These are phyloP conservation scores for Archips crataeganus DNA, from an alignment of 2,888 invertebrate genomes.

Conservation along the genomic window DNA sequence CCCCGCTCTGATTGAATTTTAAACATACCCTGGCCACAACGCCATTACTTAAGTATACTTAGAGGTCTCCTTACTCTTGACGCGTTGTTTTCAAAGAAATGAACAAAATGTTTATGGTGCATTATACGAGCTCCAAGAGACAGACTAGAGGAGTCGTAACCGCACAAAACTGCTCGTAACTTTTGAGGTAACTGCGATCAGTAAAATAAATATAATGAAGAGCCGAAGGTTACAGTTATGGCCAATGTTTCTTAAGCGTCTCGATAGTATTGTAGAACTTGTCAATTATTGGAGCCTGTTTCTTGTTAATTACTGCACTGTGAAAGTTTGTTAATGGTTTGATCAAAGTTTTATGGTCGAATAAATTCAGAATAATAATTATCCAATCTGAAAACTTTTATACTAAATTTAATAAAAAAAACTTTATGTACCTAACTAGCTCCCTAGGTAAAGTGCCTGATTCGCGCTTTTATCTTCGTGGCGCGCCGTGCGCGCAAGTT, in stretches of 20 bases:
- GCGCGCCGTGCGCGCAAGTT: constrained; percentile 4
- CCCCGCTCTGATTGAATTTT: constrained; percentile 76
- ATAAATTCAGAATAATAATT: constrained; percentile 16
- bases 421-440: background rate
- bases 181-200: constrained; percentile 27
- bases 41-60: constrained; percentile 51
- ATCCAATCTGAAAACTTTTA: constrained; percentile 12
- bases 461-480: background rate
- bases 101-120: constrained; percentile 22
- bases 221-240: constrained; percentile 16
- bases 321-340: background rate
- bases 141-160: constrained; percentile 30
- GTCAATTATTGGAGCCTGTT: background rate
- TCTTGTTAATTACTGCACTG: background rate
- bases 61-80: constrained; percentile 6
- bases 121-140: constrained; percentile 4
- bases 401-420: constrained; percentile 4
- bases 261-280: constrained; percentile 5
- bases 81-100: constrained; percentile 20
- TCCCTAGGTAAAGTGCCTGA: background rate
- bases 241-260: constrained; percentile 8
- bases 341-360: constrained; percentile 5
- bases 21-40: constrained; percentile 62
- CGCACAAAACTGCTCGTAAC: constrained; percentile 33
- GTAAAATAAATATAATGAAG: constrained; percentile 38